These are phyloP conservation scores for Mechanitis mazaeus DNA, from an alignment of 2,888 invertebrate genomes.

Conservation along the genomic window DNA sequence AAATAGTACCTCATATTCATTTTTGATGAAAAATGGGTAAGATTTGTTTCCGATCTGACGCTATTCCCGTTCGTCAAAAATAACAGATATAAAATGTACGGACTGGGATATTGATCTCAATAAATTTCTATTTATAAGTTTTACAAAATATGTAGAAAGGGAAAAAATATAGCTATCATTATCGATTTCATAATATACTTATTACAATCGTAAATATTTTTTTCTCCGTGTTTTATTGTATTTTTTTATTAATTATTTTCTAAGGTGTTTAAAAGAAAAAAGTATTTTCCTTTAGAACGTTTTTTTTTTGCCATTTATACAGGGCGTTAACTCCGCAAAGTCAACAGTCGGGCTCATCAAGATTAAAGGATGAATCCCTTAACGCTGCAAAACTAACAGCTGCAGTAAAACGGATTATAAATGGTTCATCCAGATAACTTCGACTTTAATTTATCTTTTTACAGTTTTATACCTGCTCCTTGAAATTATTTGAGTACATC, in stretches of 20 bases:
- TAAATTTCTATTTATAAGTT: no score
- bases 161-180: no score
- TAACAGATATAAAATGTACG: no score
- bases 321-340: conserved; percentile 35
- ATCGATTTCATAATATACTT: no score
- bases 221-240: not conserved
- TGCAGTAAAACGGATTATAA: conserved; percentile 43
- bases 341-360: conserved; percentile 48
- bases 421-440: conserved; percentile 43
- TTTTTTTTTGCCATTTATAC: conserved; percentile 25
- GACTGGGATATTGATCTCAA: no score
- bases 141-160: no score
- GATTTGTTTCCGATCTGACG: no score
- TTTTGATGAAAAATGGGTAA: no score
- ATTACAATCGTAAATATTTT: no score
- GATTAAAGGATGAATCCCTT: conserved; percentile 46
- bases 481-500: not conserved
- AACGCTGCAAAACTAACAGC: conserved; percentile 36
- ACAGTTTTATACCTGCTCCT: conserved; percentile 4
- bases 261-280: not conserved
- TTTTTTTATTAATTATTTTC: not conserved
- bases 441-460: conserved; percentile 27
- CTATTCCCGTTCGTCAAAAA: no score
- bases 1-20: not conserved
- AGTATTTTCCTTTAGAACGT: conserved; percentile 7